Evolutionary conservation across 2,888 invertebrate species (phyloP).

Genomic region (Caenorhabditis uteleia): DNA sequence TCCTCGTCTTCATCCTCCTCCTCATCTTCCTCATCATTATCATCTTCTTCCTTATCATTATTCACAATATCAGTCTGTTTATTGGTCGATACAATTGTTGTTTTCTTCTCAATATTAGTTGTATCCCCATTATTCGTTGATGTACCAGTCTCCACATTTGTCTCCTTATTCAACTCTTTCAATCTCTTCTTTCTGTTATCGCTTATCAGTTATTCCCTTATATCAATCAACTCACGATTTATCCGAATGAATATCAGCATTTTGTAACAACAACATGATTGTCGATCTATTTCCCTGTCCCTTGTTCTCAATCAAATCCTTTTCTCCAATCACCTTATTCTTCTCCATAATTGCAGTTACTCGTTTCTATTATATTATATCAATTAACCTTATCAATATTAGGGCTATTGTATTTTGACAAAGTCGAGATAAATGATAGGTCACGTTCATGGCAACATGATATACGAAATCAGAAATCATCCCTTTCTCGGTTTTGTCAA

Average conservation of each 20-base stretch:
- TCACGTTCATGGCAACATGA: no score
- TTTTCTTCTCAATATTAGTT: conserved; percentile 5
- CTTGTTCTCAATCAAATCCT: conserved; percentile 17
- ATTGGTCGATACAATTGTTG: conserved; percentile 3
- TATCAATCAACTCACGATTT: background rate
- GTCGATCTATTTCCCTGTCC: conserved; percentile 21
- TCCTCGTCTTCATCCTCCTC: conserved; percentile 10
- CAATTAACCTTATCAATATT: background rate
- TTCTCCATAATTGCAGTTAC: conserved; percentile 14
- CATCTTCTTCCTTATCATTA: conserved; percentile 1
- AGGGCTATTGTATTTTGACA: no score
- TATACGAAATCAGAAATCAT: no score
- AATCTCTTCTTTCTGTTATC: background rate
- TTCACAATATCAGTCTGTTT: no score
- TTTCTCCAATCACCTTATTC: conserved; percentile 18
- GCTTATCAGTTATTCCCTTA: background rate
- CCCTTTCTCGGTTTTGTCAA: no score
- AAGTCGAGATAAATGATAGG: no score
- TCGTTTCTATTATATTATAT: conserved; percentile 15
- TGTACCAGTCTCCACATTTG: background rate
- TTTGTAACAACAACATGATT: conserved; percentile 27
- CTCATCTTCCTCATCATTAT: conserved; percentile 2
- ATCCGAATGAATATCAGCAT: conserved; percentile 2
- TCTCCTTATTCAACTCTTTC: background rate
- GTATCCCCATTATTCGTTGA: background rate